Conservation (phyloP, 2,797 vertebrate genomes). For the Onychomys leucogaster region DNA sequence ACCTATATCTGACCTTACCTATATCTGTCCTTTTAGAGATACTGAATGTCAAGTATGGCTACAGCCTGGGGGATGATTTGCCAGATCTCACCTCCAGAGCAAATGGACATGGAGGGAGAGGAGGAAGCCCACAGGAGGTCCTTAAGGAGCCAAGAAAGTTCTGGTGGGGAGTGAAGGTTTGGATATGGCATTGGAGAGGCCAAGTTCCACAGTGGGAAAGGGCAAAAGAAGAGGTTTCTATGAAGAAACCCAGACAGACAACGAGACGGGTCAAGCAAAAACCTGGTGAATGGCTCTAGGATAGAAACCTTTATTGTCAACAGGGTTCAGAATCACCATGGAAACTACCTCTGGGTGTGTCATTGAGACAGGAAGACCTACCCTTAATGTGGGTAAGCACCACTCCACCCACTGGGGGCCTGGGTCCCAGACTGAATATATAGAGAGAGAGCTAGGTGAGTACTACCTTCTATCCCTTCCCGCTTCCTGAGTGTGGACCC, state of each 20-base stretch:
- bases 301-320: neutral
- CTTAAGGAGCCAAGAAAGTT: neutral
- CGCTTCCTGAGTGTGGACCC: neutral
- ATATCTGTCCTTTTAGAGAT: neutral
- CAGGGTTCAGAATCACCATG: neutral
- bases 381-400: neutral
- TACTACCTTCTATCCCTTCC: neutral
- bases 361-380: neutral
- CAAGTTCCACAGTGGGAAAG: neutral
- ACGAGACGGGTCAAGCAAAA: neutral
- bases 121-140: neutral
- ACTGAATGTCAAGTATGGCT: too few relatives aligned
- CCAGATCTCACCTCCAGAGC: neutral
- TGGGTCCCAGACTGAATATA: neutral
- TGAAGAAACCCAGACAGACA: conserved; percentile 27
- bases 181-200: neutral
- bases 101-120: neutral
- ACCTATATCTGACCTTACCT: too few relatives aligned
- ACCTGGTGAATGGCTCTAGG: neutral
- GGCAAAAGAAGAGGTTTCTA: neutral
- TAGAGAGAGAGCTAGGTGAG: neutral
- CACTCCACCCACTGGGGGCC: neutral
- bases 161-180: neutral
- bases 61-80: neutral
- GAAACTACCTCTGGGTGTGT: neutral